Evolutionary conservation across 2,113 vertebrate genomes (phyloP).

Genomic region (Lycaon pictus): DNA sequence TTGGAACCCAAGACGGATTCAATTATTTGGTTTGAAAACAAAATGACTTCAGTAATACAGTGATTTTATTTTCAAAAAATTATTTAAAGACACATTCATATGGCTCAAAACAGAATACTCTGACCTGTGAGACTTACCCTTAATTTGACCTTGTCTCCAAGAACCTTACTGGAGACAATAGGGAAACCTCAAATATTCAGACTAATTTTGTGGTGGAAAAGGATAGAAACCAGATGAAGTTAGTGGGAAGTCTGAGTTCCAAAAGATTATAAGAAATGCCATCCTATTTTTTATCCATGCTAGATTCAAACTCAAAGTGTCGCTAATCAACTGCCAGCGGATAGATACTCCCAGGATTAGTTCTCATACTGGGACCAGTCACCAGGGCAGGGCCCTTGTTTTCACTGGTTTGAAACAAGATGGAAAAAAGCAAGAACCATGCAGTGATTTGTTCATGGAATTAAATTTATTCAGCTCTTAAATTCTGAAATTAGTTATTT

Average conservation of each 20-base stretch:
- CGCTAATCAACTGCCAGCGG: background rate
- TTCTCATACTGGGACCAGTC: background rate
- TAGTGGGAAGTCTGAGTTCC: constrained; percentile 71
- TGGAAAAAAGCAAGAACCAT: background rate
- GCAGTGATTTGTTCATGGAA: background rate
- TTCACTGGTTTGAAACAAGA: constrained; percentile 38
- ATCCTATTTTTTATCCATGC: background rate
- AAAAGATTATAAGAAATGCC: constrained; percentile 59
- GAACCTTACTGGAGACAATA: constrained; percentile 78
- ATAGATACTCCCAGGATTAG: background rate
- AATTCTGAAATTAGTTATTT: background rate
- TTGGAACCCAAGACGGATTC: background rate
- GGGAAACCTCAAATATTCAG: constrained; percentile 80
- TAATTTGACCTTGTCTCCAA: constrained; percentile 77
- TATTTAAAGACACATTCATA: constrained; percentile 50
- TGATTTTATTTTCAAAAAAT: background rate
- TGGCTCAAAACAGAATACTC: constrained; percentile 30
- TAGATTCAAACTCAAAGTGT: constrained; percentile 18
- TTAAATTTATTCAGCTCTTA: background rate
- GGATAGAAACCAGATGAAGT: constrained; percentile 81
- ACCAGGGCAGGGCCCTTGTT: background rate
- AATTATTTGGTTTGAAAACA: constrained; percentile 26
- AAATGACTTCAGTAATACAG: constrained; percentile 24
- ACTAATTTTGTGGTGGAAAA: constrained; percentile 75
- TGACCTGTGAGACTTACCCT: constrained; percentile 71